Base-by-base conservation (phyloP, 2,113 vertebrate species). In the Lanius ludovicianus region DNA sequence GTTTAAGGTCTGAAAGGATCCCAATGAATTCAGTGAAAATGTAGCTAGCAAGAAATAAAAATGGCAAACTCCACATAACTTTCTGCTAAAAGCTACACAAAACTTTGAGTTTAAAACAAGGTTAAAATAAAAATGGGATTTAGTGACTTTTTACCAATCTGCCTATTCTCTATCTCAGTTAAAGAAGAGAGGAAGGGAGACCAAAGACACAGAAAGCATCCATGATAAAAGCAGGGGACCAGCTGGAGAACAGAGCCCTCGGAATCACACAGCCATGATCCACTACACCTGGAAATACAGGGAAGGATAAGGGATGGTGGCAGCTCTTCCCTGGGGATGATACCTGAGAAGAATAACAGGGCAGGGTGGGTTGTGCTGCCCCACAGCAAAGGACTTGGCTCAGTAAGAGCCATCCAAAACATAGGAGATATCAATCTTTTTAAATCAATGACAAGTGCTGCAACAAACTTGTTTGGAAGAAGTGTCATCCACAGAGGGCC, bases 361-460 rank as follows among this genome's bases (percentile, higher is more conserved):
- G 39, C 69, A 77, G 27, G 16, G 21, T 9, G 33, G 24, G 31
- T 31, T 70, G 15, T 62, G 23, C 37, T 47, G 23, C 5, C 13
- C 21, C 44, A 18, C 25, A 57, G 30, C 28, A 77, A 68, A 90
- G 22, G 20, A 5, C 31, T 46, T 28, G 13, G 8, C 60, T 37
- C 53, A 37, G 28, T 31, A 84, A 73, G 30, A 57, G 25, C 30
- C 41, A 31, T 13, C 33, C 23, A 44, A 63, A 19, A 23, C 31
- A 14, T 0, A 7, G 35, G 19, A 47, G n/a, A 46, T 3, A 10
- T 0, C 41, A 1, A 15, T 20, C 7, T 52, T 77, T 77, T 35
- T 8, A 42, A 20, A 37, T 25, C 23, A 28, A 15, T 7, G 9
- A 47, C 27, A 84, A 79, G 37, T 27, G 39, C 21, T 53, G 16